Conservation (phyloP, 2,113 vertebrate species). For the Orycteropus afer region DNA sequence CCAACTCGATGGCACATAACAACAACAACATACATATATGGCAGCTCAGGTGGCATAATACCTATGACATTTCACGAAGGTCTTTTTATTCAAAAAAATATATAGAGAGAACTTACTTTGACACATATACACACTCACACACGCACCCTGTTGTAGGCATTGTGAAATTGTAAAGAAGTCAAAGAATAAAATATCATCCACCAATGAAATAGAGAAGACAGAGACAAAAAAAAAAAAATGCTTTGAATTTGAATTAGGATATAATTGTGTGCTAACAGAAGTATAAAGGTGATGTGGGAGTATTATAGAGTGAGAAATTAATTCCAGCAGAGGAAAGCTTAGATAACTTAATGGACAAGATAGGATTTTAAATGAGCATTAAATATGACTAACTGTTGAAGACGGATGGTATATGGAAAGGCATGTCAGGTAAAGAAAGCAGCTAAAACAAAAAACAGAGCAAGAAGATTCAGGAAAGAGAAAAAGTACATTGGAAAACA, state of each 20-base stretch:
- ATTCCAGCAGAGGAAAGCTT: not conserved
- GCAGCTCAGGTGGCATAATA: too few species aligned
- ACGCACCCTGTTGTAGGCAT: not conserved
- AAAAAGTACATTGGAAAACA: not conserved
- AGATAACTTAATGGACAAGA: not conserved
- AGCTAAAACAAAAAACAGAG: not conserved
- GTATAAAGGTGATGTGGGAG: not conserved
- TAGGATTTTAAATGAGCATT: constrained; percentile 4
- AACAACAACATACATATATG: too few species aligned
- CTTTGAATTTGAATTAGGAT: not conserved
- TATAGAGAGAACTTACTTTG: not conserved
- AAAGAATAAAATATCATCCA: not conserved
- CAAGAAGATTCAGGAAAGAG: not conserved
- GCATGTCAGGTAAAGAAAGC: not conserved
- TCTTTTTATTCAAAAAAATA: constrained; percentile 10
- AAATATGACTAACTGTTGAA: not conserved
- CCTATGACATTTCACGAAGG: constrained; percentile 18
- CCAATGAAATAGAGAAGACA: not conserved
- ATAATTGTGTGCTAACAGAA: not conserved
- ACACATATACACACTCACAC: not conserved
- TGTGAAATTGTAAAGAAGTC: not conserved
- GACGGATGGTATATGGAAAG: not conserved
- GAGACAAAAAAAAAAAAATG: not conserved
- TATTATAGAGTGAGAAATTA: not conserved
- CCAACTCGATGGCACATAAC: too few species aligned